Evolutionary conservation across 2,888 invertebrate species (phyloP).

Genomic region (Leucoptera coffeella): DNA sequence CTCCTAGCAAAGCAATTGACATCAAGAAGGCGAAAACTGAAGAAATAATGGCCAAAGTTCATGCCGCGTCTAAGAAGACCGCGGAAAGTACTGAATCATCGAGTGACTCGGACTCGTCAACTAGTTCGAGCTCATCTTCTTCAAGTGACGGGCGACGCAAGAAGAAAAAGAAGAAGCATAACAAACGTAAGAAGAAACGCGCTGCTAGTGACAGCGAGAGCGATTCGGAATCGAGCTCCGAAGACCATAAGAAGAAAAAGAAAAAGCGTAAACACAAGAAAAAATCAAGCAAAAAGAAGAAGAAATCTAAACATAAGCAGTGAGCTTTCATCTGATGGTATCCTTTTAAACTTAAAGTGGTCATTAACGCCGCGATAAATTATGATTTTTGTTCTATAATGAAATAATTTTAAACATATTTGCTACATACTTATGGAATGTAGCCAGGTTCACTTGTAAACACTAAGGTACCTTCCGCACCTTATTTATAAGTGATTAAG

Average conservation of each 20-base stretch:
- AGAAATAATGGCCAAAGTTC: constrained; percentile 35
- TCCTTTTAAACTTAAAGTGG: neutral
- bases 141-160: constrained; percentile 51
- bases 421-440: no score
- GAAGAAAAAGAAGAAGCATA: constrained; percentile 59
- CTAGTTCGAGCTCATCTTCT: constrained; percentile 44
- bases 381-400: neutral
- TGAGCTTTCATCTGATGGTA: neutral
- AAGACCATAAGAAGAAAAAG: constrained; percentile 60
- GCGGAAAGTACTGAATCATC: constrained; percentile 35
- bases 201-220: constrained; percentile 59
- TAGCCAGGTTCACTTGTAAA: no score
- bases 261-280: constrained; percentile 66
- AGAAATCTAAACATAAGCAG: constrained; percentile 56
- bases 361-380: neutral
- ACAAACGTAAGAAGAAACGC: constrained; percentile 55
- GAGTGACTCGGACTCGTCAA: constrained; percentile 38
- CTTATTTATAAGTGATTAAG: no score
- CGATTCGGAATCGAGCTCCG: constrained; percentile 61
- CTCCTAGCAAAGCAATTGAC: constrained; percentile 17
- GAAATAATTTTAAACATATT: no score
- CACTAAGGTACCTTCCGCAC: no score
- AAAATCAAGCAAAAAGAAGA: constrained; percentile 65
- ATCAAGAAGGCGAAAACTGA: constrained; percentile 27
- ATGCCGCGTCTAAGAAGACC: constrained; percentile 38